Percentiles rank a stretch among this genome's conserved stretches.
Evolutionary conservation across 1,140 invertebrate species (phyloP).

Genomic region (Trichoplusia ni): DNA sequence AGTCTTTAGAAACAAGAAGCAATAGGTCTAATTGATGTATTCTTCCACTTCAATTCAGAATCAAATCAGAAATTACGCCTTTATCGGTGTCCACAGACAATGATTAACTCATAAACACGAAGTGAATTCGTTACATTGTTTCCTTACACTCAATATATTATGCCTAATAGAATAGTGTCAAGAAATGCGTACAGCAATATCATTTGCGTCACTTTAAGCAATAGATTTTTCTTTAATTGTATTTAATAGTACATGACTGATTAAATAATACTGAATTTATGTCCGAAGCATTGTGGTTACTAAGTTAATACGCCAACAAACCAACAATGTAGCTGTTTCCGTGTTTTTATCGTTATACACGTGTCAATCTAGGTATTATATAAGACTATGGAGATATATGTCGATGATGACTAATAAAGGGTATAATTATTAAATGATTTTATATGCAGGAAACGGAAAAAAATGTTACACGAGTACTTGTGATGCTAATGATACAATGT

Average conservation of each 20-base stretch:
- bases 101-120: no score
- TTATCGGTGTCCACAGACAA: no score
- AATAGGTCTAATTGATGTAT: no score
- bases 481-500: conserved; percentile 6
- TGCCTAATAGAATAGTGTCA: no score
- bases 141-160: conserved; percentile 13
- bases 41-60: no score
- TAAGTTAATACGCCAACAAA: conserved; percentile 15
- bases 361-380: conserved; percentile 19
- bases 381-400: conserved; percentile 22
- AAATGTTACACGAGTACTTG: conserved; percentile 1
- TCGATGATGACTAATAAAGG: conserved; percentile 12
- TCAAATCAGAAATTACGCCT: no score
- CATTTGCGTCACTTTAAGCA: no score
- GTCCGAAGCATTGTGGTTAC: neutral
- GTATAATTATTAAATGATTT: conserved; percentile 9
- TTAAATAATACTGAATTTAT: conserved; percentile 17
- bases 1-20: no score
- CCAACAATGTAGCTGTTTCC: conserved; percentile 32
- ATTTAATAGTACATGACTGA: conserved; percentile 7
- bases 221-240: no score
- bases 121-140: neutral
- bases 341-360: conserved; percentile 33
- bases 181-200: neutral
- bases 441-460: conserved; percentile 16